These are phyloP conservation scores for Cecidostiba fungosa DNA, from an alignment of 2,888 invertebrate genomes.

Conservation along the genomic window DNA sequence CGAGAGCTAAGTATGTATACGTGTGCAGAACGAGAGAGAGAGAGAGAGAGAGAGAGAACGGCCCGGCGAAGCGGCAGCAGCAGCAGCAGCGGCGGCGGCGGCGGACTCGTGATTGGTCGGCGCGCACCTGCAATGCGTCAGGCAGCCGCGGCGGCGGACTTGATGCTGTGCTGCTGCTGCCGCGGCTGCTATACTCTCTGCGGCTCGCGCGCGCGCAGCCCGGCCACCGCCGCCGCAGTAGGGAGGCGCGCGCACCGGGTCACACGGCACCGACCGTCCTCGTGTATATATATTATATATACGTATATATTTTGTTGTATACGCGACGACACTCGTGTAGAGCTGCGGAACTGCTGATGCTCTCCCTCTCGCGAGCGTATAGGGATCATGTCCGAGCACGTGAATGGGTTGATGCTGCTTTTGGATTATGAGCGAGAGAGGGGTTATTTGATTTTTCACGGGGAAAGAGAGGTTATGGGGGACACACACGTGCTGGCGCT, in stretches of 20 bases:
- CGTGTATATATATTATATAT: background rate
- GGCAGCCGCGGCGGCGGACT: conserved; percentile 73
- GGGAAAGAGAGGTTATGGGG: background rate
- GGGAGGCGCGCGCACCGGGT: background rate
- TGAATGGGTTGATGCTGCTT: conserved; percentile 12
- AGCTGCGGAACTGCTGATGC: background rate
- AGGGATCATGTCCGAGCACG: conserved; percentile 1
- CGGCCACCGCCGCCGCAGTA: conserved; percentile 24
- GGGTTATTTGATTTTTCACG: background rate
- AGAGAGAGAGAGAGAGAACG: background rate
- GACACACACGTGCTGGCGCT: background rate
- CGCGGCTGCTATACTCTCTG: background rate
- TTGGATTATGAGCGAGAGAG: conserved; percentile 1
- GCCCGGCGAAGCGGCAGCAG: conserved; percentile 29
- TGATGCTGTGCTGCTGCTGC: conserved; percentile 24
- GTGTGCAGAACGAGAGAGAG: background rate
- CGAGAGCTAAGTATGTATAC: background rate
- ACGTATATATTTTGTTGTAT: background rate
- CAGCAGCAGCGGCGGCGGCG: conserved; percentile 39
- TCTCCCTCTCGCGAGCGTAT: no score
- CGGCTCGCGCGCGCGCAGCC: conserved; percentile 9
- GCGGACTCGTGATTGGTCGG: conserved; percentile 87
- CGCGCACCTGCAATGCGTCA: conserved; percentile 94
- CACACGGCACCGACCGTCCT: background rate
- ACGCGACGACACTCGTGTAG: background rate